These are phyloP conservation scores for Mantis religiosa DNA, from an alignment of 2,888 invertebrate species.

Conservation along the genomic window DNA sequence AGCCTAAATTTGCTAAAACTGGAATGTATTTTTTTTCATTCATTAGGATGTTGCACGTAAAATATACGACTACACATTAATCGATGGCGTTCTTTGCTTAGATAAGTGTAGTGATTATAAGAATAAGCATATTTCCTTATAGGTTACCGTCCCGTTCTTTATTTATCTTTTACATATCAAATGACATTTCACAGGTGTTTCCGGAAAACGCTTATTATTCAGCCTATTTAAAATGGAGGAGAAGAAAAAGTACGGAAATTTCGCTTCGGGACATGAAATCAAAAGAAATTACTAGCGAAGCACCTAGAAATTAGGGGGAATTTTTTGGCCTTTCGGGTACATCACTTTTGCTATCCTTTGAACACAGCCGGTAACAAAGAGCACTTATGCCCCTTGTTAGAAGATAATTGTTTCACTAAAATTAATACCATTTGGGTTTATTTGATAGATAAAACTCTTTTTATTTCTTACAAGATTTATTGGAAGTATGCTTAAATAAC, in stretches of 20 bases:
- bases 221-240: neutral
- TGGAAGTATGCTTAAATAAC: neutral
- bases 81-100: no score
- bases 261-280: neutral
- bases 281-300: neutral
- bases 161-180: no score
- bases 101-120: no score
- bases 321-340: neutral
- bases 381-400: neutral
- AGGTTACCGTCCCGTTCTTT: no score
- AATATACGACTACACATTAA: no score
- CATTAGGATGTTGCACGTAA: no score
- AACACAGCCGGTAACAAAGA: neutral
- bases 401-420: no score
- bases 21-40: no score
- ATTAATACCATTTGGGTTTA: neutral
- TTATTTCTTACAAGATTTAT: neutral
- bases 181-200: neutral
- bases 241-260: neutral
- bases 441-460: neutral
- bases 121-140: no score
- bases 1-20: no score
- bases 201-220: neutral
- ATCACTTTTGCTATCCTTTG: neutral
- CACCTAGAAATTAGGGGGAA: neutral